Percentiles rank a stretch among this genome's conserved stretches.
Evolutionary conservation across 2,797 vertebrate genomes (phyloP).

Genomic region (Chlorospingus flavigularis): DNA sequence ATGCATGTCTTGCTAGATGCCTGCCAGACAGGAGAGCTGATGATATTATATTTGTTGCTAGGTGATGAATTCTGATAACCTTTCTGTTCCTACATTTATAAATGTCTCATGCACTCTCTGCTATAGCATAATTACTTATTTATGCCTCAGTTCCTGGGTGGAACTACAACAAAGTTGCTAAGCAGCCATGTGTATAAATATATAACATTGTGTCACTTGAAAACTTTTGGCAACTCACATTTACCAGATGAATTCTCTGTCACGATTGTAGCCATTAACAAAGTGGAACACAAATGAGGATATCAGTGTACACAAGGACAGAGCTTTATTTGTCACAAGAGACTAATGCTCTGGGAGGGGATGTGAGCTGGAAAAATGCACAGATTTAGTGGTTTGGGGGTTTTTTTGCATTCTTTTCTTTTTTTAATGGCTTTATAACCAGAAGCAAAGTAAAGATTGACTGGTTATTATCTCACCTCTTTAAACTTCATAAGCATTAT

Average conservation of each 20-base stretch:
- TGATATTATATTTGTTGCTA: not conserved
- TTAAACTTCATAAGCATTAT: conserved; percentile 16
- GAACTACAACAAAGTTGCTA: conserved; percentile 16
- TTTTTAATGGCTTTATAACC: conserved; percentile 23
- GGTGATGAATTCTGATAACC: conserved; percentile 20
- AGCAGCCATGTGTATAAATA: not conserved
- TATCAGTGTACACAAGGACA: not conserved
- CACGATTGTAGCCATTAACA: not conserved
- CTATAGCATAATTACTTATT: not conserved
- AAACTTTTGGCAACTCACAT: conserved; percentile 3
- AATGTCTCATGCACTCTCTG: not conserved
- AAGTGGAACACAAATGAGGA: not conserved
- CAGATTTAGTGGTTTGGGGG: not conserved
- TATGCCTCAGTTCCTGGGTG: not conserved
- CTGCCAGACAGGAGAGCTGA: conserved; percentile 9
- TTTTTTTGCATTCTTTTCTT: not conserved
- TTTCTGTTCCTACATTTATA: conserved; percentile 11
- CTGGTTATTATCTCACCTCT: conserved; percentile 24
- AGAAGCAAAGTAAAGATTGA: conserved; percentile 21
- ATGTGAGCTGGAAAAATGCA: not conserved
- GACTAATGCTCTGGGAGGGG: not conserved
- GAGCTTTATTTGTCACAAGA: not conserved
- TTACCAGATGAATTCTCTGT: not conserved
- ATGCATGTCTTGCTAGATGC: not conserved
- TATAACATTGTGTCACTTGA: not conserved